Base-by-base conservation (phyloP, 2,797 vertebrate genomes). In the Rhyacichthys aspro region DNA sequence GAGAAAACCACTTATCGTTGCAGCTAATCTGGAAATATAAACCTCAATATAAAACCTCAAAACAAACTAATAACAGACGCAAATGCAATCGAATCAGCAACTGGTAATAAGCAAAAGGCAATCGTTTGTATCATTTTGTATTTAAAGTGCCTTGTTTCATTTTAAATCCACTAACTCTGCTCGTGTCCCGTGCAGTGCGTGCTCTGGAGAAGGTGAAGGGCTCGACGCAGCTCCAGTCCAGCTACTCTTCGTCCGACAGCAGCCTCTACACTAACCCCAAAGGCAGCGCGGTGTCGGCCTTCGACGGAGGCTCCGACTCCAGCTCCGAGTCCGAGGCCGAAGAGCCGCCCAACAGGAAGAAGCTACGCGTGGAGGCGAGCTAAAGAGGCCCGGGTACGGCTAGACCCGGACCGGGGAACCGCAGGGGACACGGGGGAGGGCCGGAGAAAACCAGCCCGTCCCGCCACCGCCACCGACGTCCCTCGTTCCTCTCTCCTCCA, bases 221-320 rank as follows among this genome's bases (percentile, higher is more conserved):
- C 55, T 95, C 94, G 1, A 89, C 94, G 33, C 95, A 97, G 85
- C 95, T 98, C 70, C 97, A 98, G 91, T 87, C 93, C 89, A 97
- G 87, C 90, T 98, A 97, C 85, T 94, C 95, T 0, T 91, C 96
- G 2, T 94, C 95, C 3, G 97, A 99, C 93, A 95, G 91, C 95
- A 97, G 94, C 93, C 95, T 98, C 76, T 99, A 98, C 92, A 99
- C 96, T 92, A 99, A 99, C 90, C 93, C 96, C 87, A 98, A 98
- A 89, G 97, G 97, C 93, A 96, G 96, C 88, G 84, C 97, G 73
- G 97, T 99, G 90, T 99, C 97, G 0, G 96, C 97, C 67, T 99
- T 99, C 48, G 97, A 98, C 72, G 97, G 97, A 0, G 97, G 97
- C 79, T 99, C 97, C 0, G 94, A 98, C 88, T 98, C 97, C 52